Conservation (phyloP, 2,888 invertebrate species). For the Meloe dianella region DNA sequence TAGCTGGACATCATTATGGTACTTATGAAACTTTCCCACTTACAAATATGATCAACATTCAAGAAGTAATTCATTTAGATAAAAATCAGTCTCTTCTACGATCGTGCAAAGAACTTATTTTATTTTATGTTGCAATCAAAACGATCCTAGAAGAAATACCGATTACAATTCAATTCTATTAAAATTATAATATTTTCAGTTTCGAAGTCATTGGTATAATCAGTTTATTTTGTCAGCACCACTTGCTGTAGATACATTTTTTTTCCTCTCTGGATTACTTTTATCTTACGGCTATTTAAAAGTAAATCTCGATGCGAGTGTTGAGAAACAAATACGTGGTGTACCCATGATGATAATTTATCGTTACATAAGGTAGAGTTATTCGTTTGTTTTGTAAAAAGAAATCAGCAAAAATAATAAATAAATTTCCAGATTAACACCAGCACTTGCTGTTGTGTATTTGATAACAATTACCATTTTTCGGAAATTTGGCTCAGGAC, state of each 20-base stretch:
- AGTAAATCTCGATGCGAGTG: conserved; percentile 18
- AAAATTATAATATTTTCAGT: conserved; percentile 51
- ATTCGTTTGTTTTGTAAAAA: background rate
- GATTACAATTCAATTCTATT: background rate
- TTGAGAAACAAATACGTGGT: conserved; percentile 19
- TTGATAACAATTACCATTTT: conserved; percentile 55
- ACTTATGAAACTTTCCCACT: background rate
- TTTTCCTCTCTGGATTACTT: conserved; percentile 68
- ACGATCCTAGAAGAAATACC: background rate
- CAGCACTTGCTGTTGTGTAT: conserved; percentile 57
- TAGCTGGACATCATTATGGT: conserved; percentile 44
- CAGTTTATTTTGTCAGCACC: conserved; percentile 57
- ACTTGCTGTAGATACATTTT: conserved; percentile 70
- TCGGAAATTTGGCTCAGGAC: conserved; percentile 57
- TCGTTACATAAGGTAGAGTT: conserved; percentile 35
- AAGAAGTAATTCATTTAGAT: background rate
- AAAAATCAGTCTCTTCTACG: too few species aligned
- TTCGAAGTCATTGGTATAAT: conserved; percentile 41
- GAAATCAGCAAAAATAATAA: too few species aligned
- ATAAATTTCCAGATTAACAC: conserved; percentile 41
- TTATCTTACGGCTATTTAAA: conserved; percentile 60
- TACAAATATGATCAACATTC: background rate
- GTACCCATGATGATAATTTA: conserved; percentile 32
- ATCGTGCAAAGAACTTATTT: too few species aligned
- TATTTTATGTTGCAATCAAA: too few species aligned